phyloP scores from a whole-genome alignment of 1,140 invertebrate genomes.

The Drosophila oshimai region DNA sequence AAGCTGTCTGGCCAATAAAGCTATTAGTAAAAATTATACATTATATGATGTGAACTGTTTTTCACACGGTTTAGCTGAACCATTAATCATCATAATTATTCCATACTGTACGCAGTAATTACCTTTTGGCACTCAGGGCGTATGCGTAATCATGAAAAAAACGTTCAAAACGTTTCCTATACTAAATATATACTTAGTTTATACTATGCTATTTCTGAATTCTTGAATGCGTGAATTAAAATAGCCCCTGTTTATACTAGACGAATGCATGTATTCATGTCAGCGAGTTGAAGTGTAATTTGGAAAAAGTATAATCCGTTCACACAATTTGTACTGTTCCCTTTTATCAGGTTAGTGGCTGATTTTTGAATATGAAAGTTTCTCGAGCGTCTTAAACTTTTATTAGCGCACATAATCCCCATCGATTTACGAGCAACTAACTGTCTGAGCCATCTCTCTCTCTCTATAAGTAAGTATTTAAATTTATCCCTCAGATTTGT shows the following conservation, averaged over 20 bases:
- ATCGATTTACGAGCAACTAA: constrained; percentile 71
- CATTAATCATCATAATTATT: constrained; percentile 31
- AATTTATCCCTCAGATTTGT: constrained; percentile 46
- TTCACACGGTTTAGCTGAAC: neutral
- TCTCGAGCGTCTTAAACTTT: constrained; percentile 60
- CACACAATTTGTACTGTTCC: too few species aligned
- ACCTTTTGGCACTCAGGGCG: constrained; percentile 23
- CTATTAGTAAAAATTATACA: neutral
- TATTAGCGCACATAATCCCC: constrained; percentile 71
- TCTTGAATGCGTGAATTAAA: too few species aligned
- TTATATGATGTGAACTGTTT: neutral
- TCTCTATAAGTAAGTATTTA: neutral
- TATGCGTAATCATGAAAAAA: constrained; percentile 61
- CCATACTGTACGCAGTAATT: constrained; percentile 6
- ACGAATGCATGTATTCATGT: too few species aligned
- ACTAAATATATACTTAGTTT: too few species aligned
- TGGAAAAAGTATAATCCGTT: too few species aligned
- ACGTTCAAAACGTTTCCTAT: constrained; percentile 34
- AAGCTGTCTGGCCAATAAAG: neutral
- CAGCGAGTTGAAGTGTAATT: too few species aligned
- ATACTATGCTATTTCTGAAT: too few species aligned
- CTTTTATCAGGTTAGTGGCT: too few species aligned
- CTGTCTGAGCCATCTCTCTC: constrained; percentile 32
- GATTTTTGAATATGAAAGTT: too few species aligned
- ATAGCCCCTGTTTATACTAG: too few species aligned